A percentile compares a stretch with the other conserved stretches of the same genome.
These are phyloP conservation scores for Psettodes erumei DNA, from an alignment of 2,113 vertebrate species.

Conservation along the genomic window DNA sequence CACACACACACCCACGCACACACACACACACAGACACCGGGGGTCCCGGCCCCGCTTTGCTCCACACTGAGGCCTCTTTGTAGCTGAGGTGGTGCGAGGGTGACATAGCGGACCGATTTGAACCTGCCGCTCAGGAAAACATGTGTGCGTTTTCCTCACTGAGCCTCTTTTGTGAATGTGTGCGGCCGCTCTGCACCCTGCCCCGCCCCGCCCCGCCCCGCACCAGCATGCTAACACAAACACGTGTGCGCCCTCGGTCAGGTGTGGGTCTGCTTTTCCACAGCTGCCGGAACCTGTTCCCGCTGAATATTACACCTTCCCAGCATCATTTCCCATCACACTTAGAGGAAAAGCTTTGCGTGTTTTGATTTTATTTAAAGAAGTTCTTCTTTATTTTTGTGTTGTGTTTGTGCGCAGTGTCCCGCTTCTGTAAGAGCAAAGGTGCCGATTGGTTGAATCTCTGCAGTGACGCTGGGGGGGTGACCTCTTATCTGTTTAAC, in stretches of 20 bases:
- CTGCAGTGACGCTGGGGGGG: not conserved
- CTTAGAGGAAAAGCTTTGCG: not conserved
- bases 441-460: not conserved
- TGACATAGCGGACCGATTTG: conserved; percentile 57
- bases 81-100: conserved; percentile 59
- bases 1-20: too few species aligned
- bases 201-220: conserved; percentile 45
- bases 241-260: not conserved
- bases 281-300: not conserved
- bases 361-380: not conserved
- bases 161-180: conserved; percentile 40
- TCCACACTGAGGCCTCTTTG: conserved; percentile 74
- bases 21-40: too few species aligned
- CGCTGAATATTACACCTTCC: conserved; percentile 6
- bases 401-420: not conserved
- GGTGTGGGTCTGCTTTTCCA: conserved; percentile 8
- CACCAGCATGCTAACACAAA: not conserved
- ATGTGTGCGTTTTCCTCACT: conserved; percentile 27
- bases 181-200: conserved; percentile 43
- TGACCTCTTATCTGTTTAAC: conserved; percentile 13
- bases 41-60: conserved; percentile 32
- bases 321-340: conserved; percentile 16
- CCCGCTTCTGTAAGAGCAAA: not conserved
- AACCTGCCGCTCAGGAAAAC: conserved; percentile 49
- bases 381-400: not conserved